Evolutionary conservation across 1,140 invertebrate genomes (phyloP).

Genomic region (Arctopsyche grandis): DNA sequence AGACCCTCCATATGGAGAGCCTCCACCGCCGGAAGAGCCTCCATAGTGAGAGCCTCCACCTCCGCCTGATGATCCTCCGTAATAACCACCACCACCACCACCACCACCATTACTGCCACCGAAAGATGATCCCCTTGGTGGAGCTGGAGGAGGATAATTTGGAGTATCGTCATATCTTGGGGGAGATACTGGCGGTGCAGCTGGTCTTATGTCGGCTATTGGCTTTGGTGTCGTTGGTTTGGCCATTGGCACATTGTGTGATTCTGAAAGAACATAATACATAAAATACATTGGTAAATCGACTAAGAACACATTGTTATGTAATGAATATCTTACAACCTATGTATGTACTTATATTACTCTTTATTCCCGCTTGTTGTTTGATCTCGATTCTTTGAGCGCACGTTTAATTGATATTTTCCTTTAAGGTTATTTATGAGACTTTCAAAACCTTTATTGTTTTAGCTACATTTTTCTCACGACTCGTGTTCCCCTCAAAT

Average conservation of each 20-base stretch:
- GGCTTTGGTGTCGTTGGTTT: constrained; percentile 60
- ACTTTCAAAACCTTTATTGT: too few species aligned
- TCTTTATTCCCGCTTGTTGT: too few species aligned
- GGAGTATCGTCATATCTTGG: constrained; percentile 58
- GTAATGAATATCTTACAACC: too few species aligned
- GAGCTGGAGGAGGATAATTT: constrained; percentile 61
- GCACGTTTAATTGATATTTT: too few species aligned
- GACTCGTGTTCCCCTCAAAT: too few species aligned
- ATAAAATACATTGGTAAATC: too few species aligned
- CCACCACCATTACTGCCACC: constrained; percentile 47
- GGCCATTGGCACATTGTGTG: constrained; percentile 44
- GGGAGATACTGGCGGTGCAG: constrained; percentile 47
- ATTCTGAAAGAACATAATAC: constrained; percentile 45
- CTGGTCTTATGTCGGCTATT: constrained; percentile 48
- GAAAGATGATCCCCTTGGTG: constrained; percentile 56
- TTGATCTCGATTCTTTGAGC: too few species aligned
- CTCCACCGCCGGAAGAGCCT: constrained; percentile 26
- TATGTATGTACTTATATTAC: too few species aligned
- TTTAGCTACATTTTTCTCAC: too few species aligned
- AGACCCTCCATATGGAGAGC: background rate
- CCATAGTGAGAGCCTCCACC: constrained; percentile 21
- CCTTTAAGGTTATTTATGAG: too few species aligned
- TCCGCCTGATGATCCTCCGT: background rate
- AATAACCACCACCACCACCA: constrained; percentile 3
- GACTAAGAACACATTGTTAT: too few species aligned